Evolutionary conservation across 2,113 vertebrate genomes (phyloP).

Genomic region (Rhinopithecus roxellana): DNA sequence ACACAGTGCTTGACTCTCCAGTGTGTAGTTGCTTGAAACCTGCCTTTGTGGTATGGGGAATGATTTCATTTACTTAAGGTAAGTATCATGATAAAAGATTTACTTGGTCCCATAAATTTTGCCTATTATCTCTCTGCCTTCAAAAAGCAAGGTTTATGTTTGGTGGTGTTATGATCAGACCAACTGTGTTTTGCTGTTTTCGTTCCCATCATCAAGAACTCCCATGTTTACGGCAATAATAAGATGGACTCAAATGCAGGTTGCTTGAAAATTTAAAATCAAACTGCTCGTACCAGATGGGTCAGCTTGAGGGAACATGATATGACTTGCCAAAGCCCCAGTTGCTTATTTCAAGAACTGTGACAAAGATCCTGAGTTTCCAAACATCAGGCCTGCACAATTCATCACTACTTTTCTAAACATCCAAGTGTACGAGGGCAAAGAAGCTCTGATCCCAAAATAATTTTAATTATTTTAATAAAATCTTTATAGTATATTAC

Average conservation of each 20-base stretch:
- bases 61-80: constrained; percentile 48
- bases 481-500: background rate
- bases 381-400: background rate
- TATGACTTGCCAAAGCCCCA: background rate
- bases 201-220: background rate
- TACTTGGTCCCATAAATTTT: background rate
- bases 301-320: background rate
- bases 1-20: background rate
- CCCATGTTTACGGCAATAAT: background rate
- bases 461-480: background rate
- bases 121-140: background rate
- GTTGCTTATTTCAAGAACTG: background rate
- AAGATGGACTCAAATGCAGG: background rate
- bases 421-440: background rate
- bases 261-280: background rate
- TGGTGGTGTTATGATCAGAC: background rate
- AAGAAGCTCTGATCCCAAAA: background rate
- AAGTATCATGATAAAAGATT: background rate
- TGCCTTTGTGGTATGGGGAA: background rate
- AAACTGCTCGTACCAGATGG: background rate
- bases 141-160: background rate
- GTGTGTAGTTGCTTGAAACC: background rate
- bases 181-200: background rate
- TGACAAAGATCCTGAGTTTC: background rate
- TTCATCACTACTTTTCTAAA: background rate